Conservation (phyloP, 2,113 vertebrate species). For the Odontophorus gujanensis region DNA sequence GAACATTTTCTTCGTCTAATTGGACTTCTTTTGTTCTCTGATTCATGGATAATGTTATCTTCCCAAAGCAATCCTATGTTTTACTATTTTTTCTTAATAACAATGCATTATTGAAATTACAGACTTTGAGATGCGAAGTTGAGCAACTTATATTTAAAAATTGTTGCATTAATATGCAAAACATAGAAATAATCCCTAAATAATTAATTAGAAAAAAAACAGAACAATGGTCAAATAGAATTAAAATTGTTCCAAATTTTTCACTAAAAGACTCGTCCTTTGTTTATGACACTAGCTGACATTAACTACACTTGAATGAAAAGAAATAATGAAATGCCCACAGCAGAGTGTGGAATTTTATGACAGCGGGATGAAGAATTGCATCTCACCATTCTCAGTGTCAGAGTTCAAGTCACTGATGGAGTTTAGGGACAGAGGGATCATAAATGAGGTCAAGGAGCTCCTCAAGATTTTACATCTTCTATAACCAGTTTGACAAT, state of each 20-base stretch:
- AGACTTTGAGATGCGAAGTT: not conserved
- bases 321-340: not conserved
- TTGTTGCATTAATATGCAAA: not conserved
- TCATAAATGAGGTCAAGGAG: constrained; percentile 54
- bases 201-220: not conserved
- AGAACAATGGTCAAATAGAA: not conserved
- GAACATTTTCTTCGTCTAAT: not conserved
- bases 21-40: not conserved
- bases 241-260: not conserved
- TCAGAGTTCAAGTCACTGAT: constrained; percentile 56
- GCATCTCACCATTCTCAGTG: not conserved
- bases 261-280: not conserved
- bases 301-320: constrained; percentile 3
- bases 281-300: not conserved
- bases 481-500: constrained; percentile 20
- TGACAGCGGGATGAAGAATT: constrained; percentile 56
- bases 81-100: not conserved
- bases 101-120: not conserved
- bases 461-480: constrained; percentile 45
- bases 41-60: not conserved
- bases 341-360: not conserved
- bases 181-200: not conserved
- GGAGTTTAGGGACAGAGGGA: constrained; percentile 50
- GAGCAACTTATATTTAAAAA: not conserved
- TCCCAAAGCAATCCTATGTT: not conserved